Evolutionary conservation across 2,888 invertebrate genomes (phyloP).

Genomic region (Harpagoxenus sublaevis): DNA sequence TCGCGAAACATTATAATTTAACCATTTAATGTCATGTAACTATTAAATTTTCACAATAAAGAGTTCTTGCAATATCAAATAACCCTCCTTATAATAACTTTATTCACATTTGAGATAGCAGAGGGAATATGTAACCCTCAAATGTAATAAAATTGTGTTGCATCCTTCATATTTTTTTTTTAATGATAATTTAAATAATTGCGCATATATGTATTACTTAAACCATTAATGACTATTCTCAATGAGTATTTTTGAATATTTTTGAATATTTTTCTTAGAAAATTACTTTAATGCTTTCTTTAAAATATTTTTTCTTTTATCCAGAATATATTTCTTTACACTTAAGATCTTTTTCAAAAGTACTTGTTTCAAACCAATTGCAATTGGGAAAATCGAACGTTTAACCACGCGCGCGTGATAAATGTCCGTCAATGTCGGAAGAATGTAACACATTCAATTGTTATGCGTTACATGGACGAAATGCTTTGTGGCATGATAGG

Average conservation of each 20-base stretch:
- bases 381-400: not conserved
- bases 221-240: not conserved
- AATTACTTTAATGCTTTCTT: not conserved
- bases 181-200: not conserved
- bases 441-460: not conserved
- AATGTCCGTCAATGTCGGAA: not conserved
- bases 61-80: not conserved
- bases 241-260: not conserved
- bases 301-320: not conserved
- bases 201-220: not conserved
- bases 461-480: conserved; percentile 39
- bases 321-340: not conserved
- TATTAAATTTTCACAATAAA: not conserved
- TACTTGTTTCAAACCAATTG: not conserved
- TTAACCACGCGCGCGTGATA: not conserved
- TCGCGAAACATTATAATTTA: not conserved
- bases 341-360: not conserved
- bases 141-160: too few relatives aligned
- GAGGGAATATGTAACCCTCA: not conserved
- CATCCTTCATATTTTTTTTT: too few relatives aligned
- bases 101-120: not conserved
- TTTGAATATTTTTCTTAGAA: not conserved
- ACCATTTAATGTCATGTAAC: not conserved
- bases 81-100: not conserved
- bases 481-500: conserved; percentile 54